phyloP scores from a whole-genome alignment of 1,140 invertebrate species.

The Drosophila varians region DNA sequence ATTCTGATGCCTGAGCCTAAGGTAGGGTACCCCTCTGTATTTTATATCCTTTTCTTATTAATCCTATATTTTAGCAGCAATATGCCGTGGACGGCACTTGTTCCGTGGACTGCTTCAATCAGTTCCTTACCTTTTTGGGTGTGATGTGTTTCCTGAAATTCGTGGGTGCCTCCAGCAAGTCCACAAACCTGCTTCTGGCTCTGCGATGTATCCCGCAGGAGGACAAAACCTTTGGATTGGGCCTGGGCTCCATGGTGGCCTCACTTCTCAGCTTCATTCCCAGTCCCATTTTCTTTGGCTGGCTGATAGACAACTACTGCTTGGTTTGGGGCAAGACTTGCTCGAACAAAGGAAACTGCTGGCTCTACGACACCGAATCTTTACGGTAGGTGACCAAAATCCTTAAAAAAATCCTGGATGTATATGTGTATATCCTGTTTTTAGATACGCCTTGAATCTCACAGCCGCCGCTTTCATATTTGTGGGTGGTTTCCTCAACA shows the following conservation, averaged over 20 bases:
- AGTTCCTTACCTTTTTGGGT: constrained; percentile 87
- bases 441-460: constrained; percentile 86
- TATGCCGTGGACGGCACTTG: constrained; percentile 85
- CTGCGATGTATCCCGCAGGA: constrained; percentile 88
- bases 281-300: constrained; percentile 89
- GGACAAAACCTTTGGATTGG: constrained; percentile 88
- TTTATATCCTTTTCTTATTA: not conserved
- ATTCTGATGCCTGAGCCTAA: not conserved
- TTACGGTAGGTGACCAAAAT: constrained; percentile 27
- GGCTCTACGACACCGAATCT: constrained; percentile 87
- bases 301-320: constrained; percentile 88
- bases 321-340: constrained; percentile 90
- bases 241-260: constrained; percentile 86
- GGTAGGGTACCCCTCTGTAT: not conserved
- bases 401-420: no score
- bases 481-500: constrained; percentile 87
- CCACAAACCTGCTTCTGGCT: constrained; percentile 88
- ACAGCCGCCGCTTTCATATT: constrained; percentile 87
- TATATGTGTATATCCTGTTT: not conserved
- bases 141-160: constrained; percentile 88
- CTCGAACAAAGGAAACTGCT: constrained; percentile 88
- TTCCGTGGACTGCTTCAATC: constrained; percentile 86
- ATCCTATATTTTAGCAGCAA: constrained; percentile 29
- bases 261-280: constrained; percentile 88
- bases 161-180: constrained; percentile 87